These are phyloP conservation scores for Drosophila paramelanica DNA, from an alignment of 2,888 invertebrate species.

Conservation along the genomic window DNA sequence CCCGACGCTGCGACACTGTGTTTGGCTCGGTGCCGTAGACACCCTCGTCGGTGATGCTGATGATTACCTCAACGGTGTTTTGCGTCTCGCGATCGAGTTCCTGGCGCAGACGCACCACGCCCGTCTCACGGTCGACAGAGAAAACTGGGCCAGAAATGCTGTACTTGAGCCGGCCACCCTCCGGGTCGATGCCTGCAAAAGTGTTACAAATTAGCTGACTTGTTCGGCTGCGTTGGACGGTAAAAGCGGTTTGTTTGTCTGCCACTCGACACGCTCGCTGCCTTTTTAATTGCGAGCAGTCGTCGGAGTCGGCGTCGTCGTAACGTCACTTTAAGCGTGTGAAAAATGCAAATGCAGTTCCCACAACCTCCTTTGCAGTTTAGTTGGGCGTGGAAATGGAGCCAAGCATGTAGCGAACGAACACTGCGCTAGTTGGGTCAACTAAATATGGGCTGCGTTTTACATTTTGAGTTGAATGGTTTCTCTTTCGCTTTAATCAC, in stretches of 20 bases:
- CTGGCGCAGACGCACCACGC: slow-evolving; percentile 90
- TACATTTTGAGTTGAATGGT: slow-evolving; percentile 18
- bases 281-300: slow-evolving; percentile 72
- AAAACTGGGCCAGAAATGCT: slow-evolving; percentile 93
- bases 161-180: slow-evolving; percentile 90
- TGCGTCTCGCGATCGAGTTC: slow-evolving; percentile 90
- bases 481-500: slow-evolving; percentile 72
- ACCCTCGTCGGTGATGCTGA: slow-evolving; percentile 92
- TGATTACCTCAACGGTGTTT: slow-evolving; percentile 90
- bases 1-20: slow-evolving; percentile 91
- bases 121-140: slow-evolving; percentile 90
- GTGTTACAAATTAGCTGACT: slow-evolving; percentile 52
- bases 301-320: slow-evolving; percentile 11
- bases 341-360: slow-evolving; percentile 82
- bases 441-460: slow-evolving; percentile 18
- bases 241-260: slow-evolving; percentile 61
- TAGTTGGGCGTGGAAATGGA: slow-evolving; percentile 64
- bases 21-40: slow-evolving; percentile 90
- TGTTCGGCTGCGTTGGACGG: slow-evolving; percentile 32
- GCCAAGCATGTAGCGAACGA: slow-evolving; percentile 36
- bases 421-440: slow-evolving; percentile 49
- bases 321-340: slow-evolving; percentile 73
- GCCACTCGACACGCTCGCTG: slow-evolving; percentile 69
- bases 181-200: slow-evolving; percentile 89
- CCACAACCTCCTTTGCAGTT: slow-evolving; percentile 77